Evolutionary conservation across 2,113 vertebrate species (phyloP).

Genomic region (Erythrolamprus reginae): DNA sequence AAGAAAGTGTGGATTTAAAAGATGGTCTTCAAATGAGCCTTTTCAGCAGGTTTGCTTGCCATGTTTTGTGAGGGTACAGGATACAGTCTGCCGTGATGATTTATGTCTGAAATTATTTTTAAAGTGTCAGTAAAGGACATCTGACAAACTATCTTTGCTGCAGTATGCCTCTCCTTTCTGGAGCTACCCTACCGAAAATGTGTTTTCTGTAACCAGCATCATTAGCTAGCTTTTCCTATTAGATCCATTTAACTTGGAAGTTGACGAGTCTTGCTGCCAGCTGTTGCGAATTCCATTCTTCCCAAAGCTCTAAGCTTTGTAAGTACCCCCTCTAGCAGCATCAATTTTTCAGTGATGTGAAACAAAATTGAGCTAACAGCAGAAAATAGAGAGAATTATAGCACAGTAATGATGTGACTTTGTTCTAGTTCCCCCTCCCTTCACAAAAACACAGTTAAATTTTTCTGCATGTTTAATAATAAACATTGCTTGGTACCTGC

Average conservation of each 20-base stretch:
- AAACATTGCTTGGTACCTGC: conserved; percentile 24
- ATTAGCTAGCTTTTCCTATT: conserved; percentile 20
- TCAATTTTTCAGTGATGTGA: conserved; percentile 48
- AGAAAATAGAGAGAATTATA: conserved; percentile 3
- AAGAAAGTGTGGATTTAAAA: not conserved
- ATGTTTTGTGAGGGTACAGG: not conserved
- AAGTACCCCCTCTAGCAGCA: conserved; percentile 49
- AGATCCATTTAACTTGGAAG: conserved; percentile 49
- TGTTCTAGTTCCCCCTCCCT: conserved; percentile 30
- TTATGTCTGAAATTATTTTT: not conserved
- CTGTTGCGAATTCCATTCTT: conserved; percentile 12
- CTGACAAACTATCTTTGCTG: not conserved
- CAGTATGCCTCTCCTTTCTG: not conserved
- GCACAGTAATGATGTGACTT: conserved; percentile 26
- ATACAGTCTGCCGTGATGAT: not conserved
- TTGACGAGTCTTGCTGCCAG: conserved; percentile 28
- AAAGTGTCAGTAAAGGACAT: not conserved
- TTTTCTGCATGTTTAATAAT: conserved; percentile 9
- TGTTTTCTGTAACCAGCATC: not conserved
- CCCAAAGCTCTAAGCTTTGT: conserved; percentile 33
- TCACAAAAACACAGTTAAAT: conserved; percentile 8
- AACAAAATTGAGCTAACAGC: conserved; percentile 38
- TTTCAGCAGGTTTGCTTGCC: not conserved
- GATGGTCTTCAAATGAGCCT: not conserved
- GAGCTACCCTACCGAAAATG: not conserved